These are phyloP conservation scores for Onthophagus taurus DNA, from an alignment of 1,140 invertebrate genomes.

Conservation along the genomic window DNA sequence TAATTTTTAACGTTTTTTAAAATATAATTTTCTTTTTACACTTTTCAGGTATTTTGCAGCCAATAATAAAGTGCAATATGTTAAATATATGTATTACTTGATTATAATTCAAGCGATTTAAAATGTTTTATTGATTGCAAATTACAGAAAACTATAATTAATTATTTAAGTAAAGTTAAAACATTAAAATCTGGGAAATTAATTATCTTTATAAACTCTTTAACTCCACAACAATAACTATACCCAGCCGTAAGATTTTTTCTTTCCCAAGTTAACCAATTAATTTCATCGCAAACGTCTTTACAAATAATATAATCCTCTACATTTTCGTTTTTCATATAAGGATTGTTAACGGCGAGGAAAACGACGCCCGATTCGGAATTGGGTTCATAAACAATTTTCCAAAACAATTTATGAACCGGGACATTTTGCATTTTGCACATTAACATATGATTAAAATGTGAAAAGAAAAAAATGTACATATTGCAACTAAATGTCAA, in stretches of 20 bases:
- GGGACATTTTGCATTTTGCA: slow-evolving; percentile 30
- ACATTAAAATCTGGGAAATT: slow-evolving; percentile 1
- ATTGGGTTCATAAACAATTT: slow-evolving; percentile 41
- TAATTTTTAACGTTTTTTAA: no score
- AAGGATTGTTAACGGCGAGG: slow-evolving; percentile 45
- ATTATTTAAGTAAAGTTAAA: no score
- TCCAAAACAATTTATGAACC: slow-evolving; percentile 43
- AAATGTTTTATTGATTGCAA: no score
- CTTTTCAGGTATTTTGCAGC: no score
- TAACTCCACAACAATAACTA: slow-evolving; percentile 18
- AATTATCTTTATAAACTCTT: slow-evolving; percentile 5
- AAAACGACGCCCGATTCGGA: slow-evolving; percentile 38
- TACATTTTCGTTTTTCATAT: slow-evolving; percentile 19
- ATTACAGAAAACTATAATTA: no score
- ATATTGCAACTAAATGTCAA: no score
- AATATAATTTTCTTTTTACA: no score
- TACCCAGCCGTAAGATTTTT: slow-evolving; percentile 14
- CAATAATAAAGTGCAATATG: no score
- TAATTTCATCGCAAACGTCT: slow-evolving; percentile 20
- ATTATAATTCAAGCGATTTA: no score
- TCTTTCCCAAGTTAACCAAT: slow-evolving; percentile 24
- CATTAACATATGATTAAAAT: no score
- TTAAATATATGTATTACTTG: no score
- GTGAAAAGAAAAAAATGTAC: no score
- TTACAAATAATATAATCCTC: slow-evolving; percentile 24